Percentiles rank a stretch among this genome's conserved stretches.
Evolutionary conservation across 1,140 invertebrate genomes (phyloP).

Genomic region (Drepana arcuata): DNA sequence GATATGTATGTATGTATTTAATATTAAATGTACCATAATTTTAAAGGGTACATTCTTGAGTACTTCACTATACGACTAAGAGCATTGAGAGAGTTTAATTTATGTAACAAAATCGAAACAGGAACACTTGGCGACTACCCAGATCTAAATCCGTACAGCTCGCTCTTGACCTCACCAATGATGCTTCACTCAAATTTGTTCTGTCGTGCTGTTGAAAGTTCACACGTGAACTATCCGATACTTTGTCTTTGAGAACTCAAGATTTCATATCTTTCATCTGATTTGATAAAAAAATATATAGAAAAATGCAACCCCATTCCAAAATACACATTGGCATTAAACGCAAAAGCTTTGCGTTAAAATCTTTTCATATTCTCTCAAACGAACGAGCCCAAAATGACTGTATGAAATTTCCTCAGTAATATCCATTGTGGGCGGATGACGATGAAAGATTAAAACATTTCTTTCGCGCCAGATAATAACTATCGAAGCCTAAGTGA

Average conservation of each 20-base stretch:
- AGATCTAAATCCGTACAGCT: constrained; percentile 54
- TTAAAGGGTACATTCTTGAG: too few relatives aligned
- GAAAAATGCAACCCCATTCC: constrained; percentile 6
- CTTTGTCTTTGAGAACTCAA: too few relatives aligned
- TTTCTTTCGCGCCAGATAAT: constrained; percentile 53
- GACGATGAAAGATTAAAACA: constrained; percentile 67
- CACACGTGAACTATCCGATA: too few relatives aligned
- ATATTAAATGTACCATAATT: too few relatives aligned
- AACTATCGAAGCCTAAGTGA: constrained; percentile 70
- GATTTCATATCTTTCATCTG: too few relatives aligned
- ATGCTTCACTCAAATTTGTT: constrained; percentile 31
- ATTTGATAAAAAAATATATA: too few relatives aligned
- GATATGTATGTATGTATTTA: too few relatives aligned
- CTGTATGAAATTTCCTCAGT: constrained; percentile 52
- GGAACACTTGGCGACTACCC: constrained; percentile 45
- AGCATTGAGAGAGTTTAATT: constrained; percentile 25
- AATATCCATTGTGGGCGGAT: constrained; percentile 52
- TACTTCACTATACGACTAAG: too few relatives aligned
- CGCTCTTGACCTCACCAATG: constrained; percentile 62
- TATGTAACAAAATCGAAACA: constrained; percentile 16
- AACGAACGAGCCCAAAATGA: constrained; percentile 50
- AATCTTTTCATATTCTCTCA: constrained; percentile 22
- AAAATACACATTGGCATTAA: constrained; percentile 14
- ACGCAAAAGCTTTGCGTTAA: constrained; percentile 15
- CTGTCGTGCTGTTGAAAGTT: too few relatives aligned